phyloP scores from a whole-genome alignment of 2,888 invertebrate species.

The Romanomermis culicivorax region DNA sequence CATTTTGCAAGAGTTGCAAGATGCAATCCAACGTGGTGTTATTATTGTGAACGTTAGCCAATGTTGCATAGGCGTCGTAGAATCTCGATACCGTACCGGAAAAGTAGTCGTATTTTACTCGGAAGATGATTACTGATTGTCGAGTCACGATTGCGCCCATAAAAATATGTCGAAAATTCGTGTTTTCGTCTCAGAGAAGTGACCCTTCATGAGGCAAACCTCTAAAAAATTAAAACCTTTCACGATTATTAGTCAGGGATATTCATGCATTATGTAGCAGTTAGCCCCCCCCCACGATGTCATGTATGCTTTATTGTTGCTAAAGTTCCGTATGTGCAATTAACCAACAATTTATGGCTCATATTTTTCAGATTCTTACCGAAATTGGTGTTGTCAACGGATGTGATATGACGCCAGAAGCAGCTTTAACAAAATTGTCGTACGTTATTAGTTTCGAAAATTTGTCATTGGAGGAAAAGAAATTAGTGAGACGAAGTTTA shows the following conservation, averaged over 20 bases:
- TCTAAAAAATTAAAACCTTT: too few relatives aligned
- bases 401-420: constrained; percentile 75
- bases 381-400: constrained; percentile 55
- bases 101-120: constrained; percentile 34
- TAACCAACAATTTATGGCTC: too few relatives aligned
- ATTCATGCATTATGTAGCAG: too few relatives aligned
- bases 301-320: too few relatives aligned
- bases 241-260: too few relatives aligned
- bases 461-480: constrained; percentile 30
- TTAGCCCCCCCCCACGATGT: too few relatives aligned
- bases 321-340: too few relatives aligned
- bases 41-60: constrained; percentile 79
- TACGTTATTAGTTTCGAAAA: constrained; percentile 59
- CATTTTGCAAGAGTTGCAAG: constrained; percentile 46
- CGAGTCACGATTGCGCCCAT: neutral
- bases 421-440: constrained; percentile 67
- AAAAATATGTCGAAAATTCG: constrained; percentile 7
- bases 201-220: too few relatives aligned
- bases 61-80: constrained; percentile 59
- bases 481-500: constrained; percentile 24
- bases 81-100: constrained; percentile 60
- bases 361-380: constrained; percentile 36
- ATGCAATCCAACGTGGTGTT: constrained; percentile 52
- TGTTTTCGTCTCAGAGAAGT: too few relatives aligned
- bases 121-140: constrained; percentile 31